Evolutionary conservation across 2,797 vertebrate genomes (phyloP).

Genomic region (Oryzias sinensis): DNA sequence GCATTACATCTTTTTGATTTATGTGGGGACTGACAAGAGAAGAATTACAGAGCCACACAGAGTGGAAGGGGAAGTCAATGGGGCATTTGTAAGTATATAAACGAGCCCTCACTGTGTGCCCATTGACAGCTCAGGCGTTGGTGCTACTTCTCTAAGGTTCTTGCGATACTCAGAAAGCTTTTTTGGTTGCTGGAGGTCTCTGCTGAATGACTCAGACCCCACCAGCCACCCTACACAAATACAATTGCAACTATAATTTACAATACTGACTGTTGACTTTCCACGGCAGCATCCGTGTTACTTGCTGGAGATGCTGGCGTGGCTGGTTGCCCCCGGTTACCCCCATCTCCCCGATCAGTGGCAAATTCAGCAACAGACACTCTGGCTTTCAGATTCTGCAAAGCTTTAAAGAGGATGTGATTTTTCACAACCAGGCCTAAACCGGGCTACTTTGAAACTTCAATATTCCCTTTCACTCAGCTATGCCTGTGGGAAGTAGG

Average conservation of each 20-base stretch:
- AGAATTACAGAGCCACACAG: constrained; percentile 26
- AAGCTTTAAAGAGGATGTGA: constrained; percentile 71
- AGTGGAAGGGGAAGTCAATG: constrained; percentile 48
- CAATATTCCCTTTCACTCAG: constrained; percentile 57
- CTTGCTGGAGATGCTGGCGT: constrained; percentile 50
- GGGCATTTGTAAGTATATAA: constrained; percentile 72
- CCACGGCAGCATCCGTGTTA: constrained; percentile 54
- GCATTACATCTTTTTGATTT: constrained; percentile 32
- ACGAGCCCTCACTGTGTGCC: constrained; percentile 74
- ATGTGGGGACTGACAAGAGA: constrained; percentile 17
- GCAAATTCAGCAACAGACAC: constrained; percentile 63
- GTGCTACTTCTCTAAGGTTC: constrained; percentile 78
- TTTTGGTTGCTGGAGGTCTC: constrained; percentile 73
- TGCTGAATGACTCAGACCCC: constrained; percentile 53
- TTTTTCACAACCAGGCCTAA: constrained; percentile 81
- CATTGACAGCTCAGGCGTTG: constrained; percentile 71
- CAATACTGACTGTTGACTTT: constrained; percentile 72
- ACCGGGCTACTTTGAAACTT: constrained; percentile 56
- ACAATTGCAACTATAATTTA: constrained; percentile 72
- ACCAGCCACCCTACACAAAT: constrained; percentile 67
- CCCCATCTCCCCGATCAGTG: constrained; percentile 47
- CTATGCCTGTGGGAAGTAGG: constrained; percentile 60
- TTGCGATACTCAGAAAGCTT: constrained; percentile 72
- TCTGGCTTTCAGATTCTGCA: constrained; percentile 69
- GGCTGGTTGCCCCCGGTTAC: constrained; percentile 49